Evolutionary conservation across 2,888 invertebrate species (phyloP).

Genomic region (Sesia apiformis): DNA sequence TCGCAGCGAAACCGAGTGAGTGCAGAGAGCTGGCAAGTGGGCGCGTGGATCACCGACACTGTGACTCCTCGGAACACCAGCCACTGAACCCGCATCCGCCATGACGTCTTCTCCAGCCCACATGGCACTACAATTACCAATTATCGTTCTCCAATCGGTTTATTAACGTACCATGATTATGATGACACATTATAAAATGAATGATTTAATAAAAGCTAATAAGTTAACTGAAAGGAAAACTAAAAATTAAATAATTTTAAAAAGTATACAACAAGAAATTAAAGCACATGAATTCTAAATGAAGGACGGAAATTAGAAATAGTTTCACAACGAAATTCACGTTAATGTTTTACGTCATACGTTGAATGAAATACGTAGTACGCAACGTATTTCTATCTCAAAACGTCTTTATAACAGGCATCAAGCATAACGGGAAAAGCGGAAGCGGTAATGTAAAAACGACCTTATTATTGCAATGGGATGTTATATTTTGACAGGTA

Average conservation of each 20-base stretch:
- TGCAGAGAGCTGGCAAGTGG: conserved; percentile 44
- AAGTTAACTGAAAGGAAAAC: too few relatives aligned
- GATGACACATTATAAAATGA: too few relatives aligned
- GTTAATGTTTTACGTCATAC: too few relatives aligned
- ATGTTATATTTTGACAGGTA: conserved; percentile 63
- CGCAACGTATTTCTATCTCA: conserved; percentile 36
- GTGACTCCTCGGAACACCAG: conserved; percentile 38
- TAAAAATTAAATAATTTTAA: too few relatives aligned
- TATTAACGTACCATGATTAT: too few relatives aligned
- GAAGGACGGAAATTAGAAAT: too few relatives aligned
- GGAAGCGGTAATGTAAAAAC: conserved; percentile 49
- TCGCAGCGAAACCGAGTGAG: conserved; percentile 38
- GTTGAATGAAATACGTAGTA: too few relatives aligned
- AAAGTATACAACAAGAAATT: too few relatives aligned
- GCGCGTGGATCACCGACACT: conserved; percentile 41
- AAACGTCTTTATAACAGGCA: conserved; percentile 56
- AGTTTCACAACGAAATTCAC: too few relatives aligned
- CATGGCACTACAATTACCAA: conserved; percentile 36
- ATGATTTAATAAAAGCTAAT: too few relatives aligned
- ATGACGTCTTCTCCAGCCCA: conserved; percentile 23
- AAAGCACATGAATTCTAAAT: too few relatives aligned
- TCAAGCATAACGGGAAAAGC: conserved; percentile 50
- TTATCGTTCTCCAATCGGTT: background rate
- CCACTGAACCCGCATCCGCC: conserved; percentile 28
- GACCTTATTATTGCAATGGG: conserved; percentile 62